phyloP scores from a whole-genome alignment of 2,113 vertebrate genomes.

The Antechinus stuartii region DNA sequence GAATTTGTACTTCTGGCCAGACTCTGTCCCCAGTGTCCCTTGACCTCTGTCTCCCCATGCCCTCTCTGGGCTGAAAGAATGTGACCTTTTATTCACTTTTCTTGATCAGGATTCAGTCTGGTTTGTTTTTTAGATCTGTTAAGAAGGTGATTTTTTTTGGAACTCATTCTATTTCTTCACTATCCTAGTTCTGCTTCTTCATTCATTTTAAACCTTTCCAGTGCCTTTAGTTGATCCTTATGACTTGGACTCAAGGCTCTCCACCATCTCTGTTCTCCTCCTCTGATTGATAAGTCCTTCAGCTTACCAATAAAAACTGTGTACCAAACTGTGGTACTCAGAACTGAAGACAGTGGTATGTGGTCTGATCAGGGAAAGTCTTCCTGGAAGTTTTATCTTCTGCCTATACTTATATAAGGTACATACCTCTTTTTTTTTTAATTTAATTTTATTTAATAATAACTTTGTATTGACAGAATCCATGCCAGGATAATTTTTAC shows the following conservation, averaged over 20 bases:
- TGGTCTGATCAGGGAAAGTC: background rate
- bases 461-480: too few relatives aligned
- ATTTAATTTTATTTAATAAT: too few relatives aligned
- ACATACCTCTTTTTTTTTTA: too few relatives aligned
- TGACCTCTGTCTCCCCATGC: background rate
- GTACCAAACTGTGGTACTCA: background rate
- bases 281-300: background rate
- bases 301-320: background rate
- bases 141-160: background rate
- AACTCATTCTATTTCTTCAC: background rate
- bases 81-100: background rate
- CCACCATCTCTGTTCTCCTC: background rate
- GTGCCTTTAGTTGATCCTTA: background rate
- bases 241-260: background rate
- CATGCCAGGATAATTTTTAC: too few relatives aligned
- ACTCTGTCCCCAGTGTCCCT: background rate
- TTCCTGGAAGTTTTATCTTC: background rate
- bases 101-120: background rate
- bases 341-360: background rate
- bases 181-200: background rate
- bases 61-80: background rate
- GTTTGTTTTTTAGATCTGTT: background rate
- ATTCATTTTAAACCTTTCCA: background rate
- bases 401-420: background rate
- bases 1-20: background rate